Percentiles rank a stretch among this genome's conserved stretches.
Conservation (phyloP, 2,888 invertebrate genomes). For the Altica lythri region DNA sequence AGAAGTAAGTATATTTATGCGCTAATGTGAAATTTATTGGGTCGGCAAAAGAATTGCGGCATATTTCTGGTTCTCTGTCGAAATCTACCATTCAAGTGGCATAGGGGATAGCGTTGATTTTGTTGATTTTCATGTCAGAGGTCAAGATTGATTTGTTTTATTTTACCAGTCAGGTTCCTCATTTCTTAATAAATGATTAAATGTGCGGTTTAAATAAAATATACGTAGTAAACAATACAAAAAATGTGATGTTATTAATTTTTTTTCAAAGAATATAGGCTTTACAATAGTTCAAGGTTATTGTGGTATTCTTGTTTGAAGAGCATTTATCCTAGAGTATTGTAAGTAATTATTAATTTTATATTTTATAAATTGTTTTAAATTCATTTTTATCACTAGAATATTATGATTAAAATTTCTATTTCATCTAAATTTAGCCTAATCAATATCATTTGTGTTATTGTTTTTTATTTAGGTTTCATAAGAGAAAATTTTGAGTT, state of each 20-base stretch:
- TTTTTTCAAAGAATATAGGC: constrained; percentile 21
- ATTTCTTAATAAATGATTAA: constrained; percentile 14
- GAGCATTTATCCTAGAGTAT: constrained; percentile 25
- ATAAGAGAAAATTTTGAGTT: too few species aligned
- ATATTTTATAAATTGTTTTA: not conserved
- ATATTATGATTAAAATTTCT: not conserved
- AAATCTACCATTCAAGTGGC: constrained; percentile 32
- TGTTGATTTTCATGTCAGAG: constrained; percentile 45
- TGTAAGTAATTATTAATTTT: constrained; percentile 13
- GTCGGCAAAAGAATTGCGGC: not conserved
- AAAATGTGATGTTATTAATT: constrained; percentile 15
- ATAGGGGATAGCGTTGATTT: constrained; percentile 40
- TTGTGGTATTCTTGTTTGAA: constrained; percentile 33
- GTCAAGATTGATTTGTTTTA: constrained; percentile 45
- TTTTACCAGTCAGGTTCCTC: constrained; percentile 29
- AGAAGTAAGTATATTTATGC: constrained; percentile 48
- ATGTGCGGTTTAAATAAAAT: not conserved
- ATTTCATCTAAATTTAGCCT: constrained; percentile 23
- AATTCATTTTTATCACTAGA: constrained; percentile 1
- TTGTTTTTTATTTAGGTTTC: constrained; percentile 6
- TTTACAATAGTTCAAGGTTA: constrained; percentile 44
- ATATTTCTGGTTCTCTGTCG: constrained; percentile 24
- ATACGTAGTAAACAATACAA: constrained; percentile 3
- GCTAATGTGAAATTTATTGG: not conserved
- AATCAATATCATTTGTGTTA: constrained; percentile 30